Percentiles rank a stretch among this genome's conserved stretches.
Evolutionary conservation across 2,888 invertebrate genomes (phyloP).

Genomic region (Habrosyne pyritoides): DNA sequence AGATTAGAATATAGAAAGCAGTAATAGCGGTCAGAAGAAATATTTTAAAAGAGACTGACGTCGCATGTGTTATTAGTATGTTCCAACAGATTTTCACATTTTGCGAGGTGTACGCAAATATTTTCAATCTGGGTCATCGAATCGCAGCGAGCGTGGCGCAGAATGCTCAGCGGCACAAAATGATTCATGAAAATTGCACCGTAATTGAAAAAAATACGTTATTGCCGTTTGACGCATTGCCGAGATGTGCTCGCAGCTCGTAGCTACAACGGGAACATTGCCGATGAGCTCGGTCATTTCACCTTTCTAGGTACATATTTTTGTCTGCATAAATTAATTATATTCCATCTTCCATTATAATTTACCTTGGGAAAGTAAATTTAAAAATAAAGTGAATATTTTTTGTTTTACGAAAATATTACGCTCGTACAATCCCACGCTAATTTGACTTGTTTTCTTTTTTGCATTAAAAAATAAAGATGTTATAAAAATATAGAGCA

Average conservation of each 20-base stretch:
- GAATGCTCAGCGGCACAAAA: conserved; percentile 65
- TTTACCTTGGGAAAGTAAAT: background rate
- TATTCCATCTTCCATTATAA: background rate
- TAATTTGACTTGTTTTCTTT: too few species aligned
- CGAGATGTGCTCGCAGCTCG: conserved; percentile 46
- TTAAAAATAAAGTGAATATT: background rate
- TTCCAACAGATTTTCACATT: conserved; percentile 33
- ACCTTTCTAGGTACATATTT: conserved; percentile 10
- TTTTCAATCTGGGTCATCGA: conserved; percentile 69
- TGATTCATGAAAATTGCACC: conserved; percentile 79
- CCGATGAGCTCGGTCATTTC: conserved; percentile 39
- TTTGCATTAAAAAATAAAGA: too few species aligned
- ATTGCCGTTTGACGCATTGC: conserved; percentile 77
- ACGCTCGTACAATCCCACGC: too few species aligned
- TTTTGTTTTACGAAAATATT: too few species aligned
- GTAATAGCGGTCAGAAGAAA: too few species aligned
- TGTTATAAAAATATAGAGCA: too few species aligned
- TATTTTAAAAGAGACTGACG: background rate
- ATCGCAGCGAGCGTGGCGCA: conserved; percentile 49
- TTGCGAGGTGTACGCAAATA: conserved; percentile 68
- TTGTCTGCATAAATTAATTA: conserved; percentile 10
- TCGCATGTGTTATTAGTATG: background rate
- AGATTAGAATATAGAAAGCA: too few species aligned
- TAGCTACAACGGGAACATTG: conserved; percentile 34
- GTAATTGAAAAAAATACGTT: conserved; percentile 82